A percentile compares a stretch with the other conserved stretches of the same genome.
phyloP scores from a whole-genome alignment of 2,113 vertebrate species.

The Nansenia antarctica region DNA sequence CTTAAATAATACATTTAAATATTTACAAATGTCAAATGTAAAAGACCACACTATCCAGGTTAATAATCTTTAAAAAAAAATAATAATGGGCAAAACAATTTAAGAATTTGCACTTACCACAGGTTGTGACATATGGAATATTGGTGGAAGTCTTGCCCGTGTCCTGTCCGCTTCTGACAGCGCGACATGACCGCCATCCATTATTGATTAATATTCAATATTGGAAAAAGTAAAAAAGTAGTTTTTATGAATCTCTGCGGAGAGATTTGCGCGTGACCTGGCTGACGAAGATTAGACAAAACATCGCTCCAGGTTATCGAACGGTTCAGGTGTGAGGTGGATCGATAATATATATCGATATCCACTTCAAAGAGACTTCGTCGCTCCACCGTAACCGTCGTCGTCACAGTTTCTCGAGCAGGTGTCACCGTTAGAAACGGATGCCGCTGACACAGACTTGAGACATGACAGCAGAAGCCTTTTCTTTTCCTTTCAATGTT shows the following conservation, averaged over 20 bases:
- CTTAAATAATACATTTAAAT: too few species aligned
- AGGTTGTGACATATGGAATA: slow-evolving; percentile 43
- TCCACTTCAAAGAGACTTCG: not conserved
- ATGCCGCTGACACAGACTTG: not conserved
- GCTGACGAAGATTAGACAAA: not conserved
- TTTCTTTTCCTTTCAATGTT: too few species aligned
- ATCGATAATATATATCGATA: too few species aligned
- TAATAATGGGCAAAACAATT: too few species aligned
- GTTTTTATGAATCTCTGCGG: slow-evolving; percentile 34
- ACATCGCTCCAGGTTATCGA: not conserved
- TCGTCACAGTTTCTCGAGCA: not conserved
- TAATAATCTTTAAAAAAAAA: too few species aligned
- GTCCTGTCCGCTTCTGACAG: slow-evolving; percentile 54
- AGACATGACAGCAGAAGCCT: too few species aligned
- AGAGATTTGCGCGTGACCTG: not conserved
- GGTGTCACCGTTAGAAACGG: not conserved
- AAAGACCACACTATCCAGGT: too few species aligned
- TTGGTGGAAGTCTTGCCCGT: slow-evolving; percentile 59
- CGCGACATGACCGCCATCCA: slow-evolving; percentile 57
- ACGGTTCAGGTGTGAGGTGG: too few species aligned
- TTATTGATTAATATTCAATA: slow-evolving; percentile 29
- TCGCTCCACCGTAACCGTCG: not conserved
- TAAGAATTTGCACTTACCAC: slow-evolving; percentile 52
- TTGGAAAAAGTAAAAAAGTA: slow-evolving; percentile 25
- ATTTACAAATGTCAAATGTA: too few species aligned